Conservation (phyloP, 2,888 invertebrate species). For the Drosophila ezoana region DNA sequence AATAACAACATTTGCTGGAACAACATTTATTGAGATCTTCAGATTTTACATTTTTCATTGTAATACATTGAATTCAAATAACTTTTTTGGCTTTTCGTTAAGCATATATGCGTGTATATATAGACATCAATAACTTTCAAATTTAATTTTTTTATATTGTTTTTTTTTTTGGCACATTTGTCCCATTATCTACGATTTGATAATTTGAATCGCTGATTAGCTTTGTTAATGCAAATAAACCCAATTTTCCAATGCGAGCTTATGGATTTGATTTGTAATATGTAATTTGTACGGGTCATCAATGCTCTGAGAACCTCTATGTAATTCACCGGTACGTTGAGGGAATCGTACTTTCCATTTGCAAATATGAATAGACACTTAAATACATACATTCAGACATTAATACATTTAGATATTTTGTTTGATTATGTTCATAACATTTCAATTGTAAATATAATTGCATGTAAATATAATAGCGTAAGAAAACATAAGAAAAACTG, state of each 20-base stretch:
- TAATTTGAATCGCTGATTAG: no score
- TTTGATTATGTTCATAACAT: not conserved
- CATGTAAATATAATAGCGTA: not conserved
- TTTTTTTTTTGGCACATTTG: not conserved
- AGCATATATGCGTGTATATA: not conserved
- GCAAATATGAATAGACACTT: conserved; percentile 13
- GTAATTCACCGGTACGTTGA: not conserved
- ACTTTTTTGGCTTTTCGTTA: conserved; percentile 2
- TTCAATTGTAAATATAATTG: not conserved
- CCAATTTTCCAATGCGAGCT: not conserved
- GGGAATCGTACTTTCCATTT: conserved; percentile 1
- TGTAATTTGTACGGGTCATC: conserved; percentile 25
- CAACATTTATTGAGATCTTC: conserved; percentile 15
- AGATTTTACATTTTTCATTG: conserved; percentile 1
- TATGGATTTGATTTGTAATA: conserved; percentile 2
- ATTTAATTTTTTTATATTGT: not conserved
- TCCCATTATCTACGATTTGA: no score
- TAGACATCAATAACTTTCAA: conserved; percentile 6
- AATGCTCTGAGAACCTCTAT: conserved; percentile 11
- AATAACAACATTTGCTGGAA: not conserved
- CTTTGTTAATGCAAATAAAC: no score
- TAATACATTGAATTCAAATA: conserved; percentile 14
- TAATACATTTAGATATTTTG: not conserved
- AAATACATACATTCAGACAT: not conserved
- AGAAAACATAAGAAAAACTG: not conserved